Evolutionary conservation across 2,888 invertebrate genomes (phyloP).

Genomic region (Sipunculus nudus): DNA sequence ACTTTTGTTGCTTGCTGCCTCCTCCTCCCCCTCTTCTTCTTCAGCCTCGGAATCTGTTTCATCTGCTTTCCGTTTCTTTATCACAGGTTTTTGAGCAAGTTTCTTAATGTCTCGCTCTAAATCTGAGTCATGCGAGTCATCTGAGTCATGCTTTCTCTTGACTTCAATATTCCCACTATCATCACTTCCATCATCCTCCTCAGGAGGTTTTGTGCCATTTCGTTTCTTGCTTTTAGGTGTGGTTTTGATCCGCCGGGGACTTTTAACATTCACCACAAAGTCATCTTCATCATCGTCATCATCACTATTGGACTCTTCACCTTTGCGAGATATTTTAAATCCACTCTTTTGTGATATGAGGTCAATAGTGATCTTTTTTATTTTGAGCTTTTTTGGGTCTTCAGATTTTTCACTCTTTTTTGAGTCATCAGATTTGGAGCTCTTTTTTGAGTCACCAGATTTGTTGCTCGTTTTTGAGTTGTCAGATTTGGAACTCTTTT

Average conservation of each 20-base stretch:
- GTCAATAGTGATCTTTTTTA: too few species aligned
- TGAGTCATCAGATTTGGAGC: too few species aligned
- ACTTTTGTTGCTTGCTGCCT: constrained; percentile 4
- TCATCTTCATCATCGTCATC: constrained; percentile 29
- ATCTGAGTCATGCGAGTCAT: constrained; percentile 20
- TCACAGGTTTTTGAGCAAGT: constrained; percentile 7
- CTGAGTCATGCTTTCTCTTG: too few species aligned
- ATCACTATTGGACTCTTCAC: not conserved
- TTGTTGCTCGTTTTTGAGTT: too few species aligned
- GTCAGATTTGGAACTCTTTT: not conserved
- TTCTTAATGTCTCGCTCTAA: constrained; percentile 15
- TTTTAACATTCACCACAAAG: not conserved
- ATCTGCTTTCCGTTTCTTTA: not conserved
- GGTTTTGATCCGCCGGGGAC: not conserved
- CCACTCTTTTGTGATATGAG: too few species aligned
- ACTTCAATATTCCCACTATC: too few species aligned
- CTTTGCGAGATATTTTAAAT: not conserved
- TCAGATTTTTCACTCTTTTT: too few species aligned
- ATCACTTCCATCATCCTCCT: too few species aligned
- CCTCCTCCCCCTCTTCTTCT: not conserved
- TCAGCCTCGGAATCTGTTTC: not conserved
- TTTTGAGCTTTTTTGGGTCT: too few species aligned
- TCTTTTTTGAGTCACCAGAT: too few species aligned
- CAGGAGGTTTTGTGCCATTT: too few species aligned
- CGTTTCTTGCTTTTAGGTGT: not conserved